Evolutionary conservation across 2,797 vertebrate genomes (phyloP), one percentile per base, ranked within the genome.

Genomic region (Siniperca scherzeri): DNA sequence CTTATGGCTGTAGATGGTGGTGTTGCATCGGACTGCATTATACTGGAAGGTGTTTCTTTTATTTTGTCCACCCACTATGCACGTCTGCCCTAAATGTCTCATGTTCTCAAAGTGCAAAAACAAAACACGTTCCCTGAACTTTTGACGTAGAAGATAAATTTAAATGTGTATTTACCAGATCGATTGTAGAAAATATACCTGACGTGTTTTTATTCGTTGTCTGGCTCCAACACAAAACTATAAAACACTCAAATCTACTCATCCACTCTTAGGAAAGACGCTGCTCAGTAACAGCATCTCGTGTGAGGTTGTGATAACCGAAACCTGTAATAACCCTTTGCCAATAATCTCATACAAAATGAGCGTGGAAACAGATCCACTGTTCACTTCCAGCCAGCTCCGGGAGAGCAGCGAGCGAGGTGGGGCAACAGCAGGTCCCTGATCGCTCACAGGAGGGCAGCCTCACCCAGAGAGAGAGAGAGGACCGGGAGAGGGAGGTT

Each of bases 391-490:
- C 67, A 78, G 70, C 79, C 52, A 65, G 77, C 81, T 80, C 33
- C 22, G 11, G 55, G 75, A 77, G 80, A 76, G 78, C 68, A 70
- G 78, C 7, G 30, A 57, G 68, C 2, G 61, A 74, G 71, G 71
- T 21, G 81, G 72, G 44, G 76, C 71, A 46, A 59, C 69, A 69
- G 84, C 83, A 87, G 71, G 61, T 83, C 77, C 74, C 81, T 40
- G 83, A 87, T 77, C 19, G 44, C 78, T 87, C 90, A 92, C 87
- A 82, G 70, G 91, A 84, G 85, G 88, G 91, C 90, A 87, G 77
- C 77, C 73, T 91, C 87, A 74, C 66, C 80, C 86, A 83, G 75
- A 85, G 75, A 84, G 67, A 81, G 78, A 69, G 59, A 30, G 64
- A 65, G 53, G 38, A 25, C 12, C 19, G 25, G 27, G 62, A 30